These are phyloP conservation scores for Chloroclysta siterata DNA, from an alignment of 2,888 invertebrate species.

Conservation along the genomic window DNA sequence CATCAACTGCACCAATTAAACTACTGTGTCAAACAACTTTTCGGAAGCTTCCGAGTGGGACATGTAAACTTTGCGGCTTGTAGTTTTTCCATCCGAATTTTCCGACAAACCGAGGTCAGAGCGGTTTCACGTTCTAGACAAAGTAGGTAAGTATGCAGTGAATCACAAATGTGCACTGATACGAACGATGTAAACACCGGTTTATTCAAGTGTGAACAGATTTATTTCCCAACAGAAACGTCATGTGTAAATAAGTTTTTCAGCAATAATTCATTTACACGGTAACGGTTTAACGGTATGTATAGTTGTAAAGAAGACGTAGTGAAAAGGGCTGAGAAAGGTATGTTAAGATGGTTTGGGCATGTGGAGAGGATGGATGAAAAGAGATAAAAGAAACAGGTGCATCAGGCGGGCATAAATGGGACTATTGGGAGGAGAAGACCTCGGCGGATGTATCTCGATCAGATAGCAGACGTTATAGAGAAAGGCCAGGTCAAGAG, in stretches of 20 bases:
- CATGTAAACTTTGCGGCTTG: slow-evolving; percentile 35
- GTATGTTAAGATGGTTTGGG: no score
- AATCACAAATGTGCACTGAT: slow-evolving; percentile 31
- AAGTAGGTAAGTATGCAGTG: slow-evolving; percentile 22
- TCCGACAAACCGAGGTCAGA: slow-evolving; percentile 27
- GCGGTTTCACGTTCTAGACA: slow-evolving; percentile 29
- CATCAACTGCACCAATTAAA: slow-evolving; percentile 41
- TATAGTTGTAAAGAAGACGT: no score
- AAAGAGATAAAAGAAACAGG: no score
- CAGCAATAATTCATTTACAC: background rate
- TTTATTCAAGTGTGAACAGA: slow-evolving; percentile 15
- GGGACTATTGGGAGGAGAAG: no score
- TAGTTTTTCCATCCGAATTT: slow-evolving; percentile 32
- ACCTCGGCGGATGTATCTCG: no score
- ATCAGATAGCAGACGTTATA: no score
- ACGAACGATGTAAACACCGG: slow-evolving; percentile 32
- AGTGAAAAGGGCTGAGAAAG: no score
- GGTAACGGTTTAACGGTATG: no score
- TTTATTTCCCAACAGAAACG: background rate
- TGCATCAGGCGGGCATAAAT: no score
- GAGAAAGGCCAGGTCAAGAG: no score
- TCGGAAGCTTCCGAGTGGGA: slow-evolving; percentile 36
- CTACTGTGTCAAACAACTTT: slow-evolving; percentile 41
- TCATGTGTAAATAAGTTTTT: background rate
- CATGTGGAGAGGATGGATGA: no score